These are phyloP conservation scores for Epinephelus awoara DNA, from an alignment of 2,797 vertebrate genomes.

Conservation along the genomic window DNA sequence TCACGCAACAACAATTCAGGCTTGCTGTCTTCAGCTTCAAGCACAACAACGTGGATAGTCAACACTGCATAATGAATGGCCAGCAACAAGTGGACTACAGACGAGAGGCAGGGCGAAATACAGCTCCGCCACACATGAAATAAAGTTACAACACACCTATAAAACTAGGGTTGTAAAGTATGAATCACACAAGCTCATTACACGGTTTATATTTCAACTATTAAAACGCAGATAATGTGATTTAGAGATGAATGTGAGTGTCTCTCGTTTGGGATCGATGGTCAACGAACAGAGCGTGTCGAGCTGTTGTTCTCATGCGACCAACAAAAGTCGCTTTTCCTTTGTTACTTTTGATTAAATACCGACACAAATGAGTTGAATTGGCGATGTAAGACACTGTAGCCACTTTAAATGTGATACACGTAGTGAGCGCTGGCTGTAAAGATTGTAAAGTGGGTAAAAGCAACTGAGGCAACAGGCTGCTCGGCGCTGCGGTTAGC, in stretches of 20 bases:
- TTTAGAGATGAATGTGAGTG: neutral
- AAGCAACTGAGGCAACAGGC: slow-evolving; percentile 54
- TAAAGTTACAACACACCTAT: neutral
- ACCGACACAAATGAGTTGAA: neutral
- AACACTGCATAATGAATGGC: slow-evolving; percentile 67
- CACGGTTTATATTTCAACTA: fast-evolving
- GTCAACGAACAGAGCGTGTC: slow-evolving; percentile 59
- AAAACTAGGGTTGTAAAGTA: neutral
- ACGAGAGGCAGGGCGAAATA: slow-evolving; percentile 31
- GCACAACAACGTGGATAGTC: slow-evolving; percentile 65
- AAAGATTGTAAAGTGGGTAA: slow-evolving; percentile 21
- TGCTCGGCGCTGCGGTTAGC: slow-evolving; percentile 69
- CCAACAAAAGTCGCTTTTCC: slow-evolving; percentile 46
- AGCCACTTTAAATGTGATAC: fast-evolving
- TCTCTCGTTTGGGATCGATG: slow-evolving; percentile 33
- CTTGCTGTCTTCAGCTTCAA: slow-evolving; percentile 45
- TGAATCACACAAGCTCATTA: fast-evolving
- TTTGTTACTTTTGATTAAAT: slow-evolving; percentile 11
- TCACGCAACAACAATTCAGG: slow-evolving; percentile 18
- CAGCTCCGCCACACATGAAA: slow-evolving; percentile 18
- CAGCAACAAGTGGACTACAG: slow-evolving; percentile 77
- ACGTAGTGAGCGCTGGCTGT: neutral
- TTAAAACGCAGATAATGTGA: neutral
- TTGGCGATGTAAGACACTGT: fast-evolving
- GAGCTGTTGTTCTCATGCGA: slow-evolving; percentile 75